phyloP scores from a whole-genome alignment of 2,113 vertebrate species.

The Paramormyrops kingsleyae region DNA sequence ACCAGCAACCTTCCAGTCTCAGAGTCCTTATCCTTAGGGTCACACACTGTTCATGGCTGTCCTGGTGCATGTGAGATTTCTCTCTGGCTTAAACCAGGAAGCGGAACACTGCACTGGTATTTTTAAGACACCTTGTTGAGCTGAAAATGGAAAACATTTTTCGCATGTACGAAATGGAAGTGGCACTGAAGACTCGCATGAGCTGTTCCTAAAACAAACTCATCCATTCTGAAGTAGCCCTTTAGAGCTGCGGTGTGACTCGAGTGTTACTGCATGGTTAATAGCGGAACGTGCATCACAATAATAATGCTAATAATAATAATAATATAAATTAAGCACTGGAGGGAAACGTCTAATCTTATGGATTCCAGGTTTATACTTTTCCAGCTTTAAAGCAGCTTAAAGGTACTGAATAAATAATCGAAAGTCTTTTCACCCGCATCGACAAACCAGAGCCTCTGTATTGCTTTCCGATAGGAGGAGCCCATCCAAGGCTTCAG shows the following conservation, averaged over 20 bases:
- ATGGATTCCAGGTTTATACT: not conserved
- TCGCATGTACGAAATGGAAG: not conserved
- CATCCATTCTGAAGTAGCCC: not conserved
- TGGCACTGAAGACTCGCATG: not conserved
- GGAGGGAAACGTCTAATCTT: not conserved
- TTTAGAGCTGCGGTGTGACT: not conserved
- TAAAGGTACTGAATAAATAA: not conserved
- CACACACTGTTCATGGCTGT: not conserved
- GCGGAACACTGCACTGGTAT: not conserved
- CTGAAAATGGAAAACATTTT: not conserved
- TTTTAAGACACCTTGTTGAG: not conserved
- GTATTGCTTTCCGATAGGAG: slow-evolving; percentile 63
- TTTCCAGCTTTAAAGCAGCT: not conserved
- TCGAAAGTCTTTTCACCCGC: too few species aligned
- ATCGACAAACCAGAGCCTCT: not conserved
- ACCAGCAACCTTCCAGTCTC: not conserved
- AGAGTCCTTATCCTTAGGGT: not conserved
- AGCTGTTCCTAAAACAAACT: not conserved
- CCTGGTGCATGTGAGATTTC: not conserved
- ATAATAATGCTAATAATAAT: not conserved
- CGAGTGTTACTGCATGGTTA: not conserved
- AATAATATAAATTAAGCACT: not conserved
- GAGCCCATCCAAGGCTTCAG: slow-evolving; percentile 80
- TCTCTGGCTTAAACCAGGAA: not conserved
- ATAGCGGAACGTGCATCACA: not conserved